phyloP scores from a whole-genome alignment of 2,888 invertebrate species.

The Acleris laterana region DNA sequence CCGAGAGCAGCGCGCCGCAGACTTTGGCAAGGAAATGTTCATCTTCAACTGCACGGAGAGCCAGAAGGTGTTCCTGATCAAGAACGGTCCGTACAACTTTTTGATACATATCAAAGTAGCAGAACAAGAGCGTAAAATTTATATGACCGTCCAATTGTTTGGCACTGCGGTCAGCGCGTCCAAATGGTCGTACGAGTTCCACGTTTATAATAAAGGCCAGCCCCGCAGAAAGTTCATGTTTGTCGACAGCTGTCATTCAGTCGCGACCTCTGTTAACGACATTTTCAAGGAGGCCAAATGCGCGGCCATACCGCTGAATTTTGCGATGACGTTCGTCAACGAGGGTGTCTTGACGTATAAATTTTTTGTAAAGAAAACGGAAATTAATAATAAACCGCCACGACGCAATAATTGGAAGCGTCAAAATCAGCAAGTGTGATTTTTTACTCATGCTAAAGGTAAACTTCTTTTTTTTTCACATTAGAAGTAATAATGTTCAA shows the following conservation, averaged over 20 bases:
- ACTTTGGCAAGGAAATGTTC: constrained; percentile 59
- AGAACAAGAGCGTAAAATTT: constrained; percentile 47
- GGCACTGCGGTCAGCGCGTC: constrained; percentile 60
- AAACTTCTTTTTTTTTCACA: too few species aligned
- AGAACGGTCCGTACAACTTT: constrained; percentile 57
- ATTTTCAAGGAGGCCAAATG: constrained; percentile 53
- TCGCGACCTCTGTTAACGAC: constrained; percentile 45
- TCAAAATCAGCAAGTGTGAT: not conserved
- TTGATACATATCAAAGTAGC: constrained; percentile 58
- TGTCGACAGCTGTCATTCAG: constrained; percentile 53
- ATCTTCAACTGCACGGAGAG: constrained; percentile 47
- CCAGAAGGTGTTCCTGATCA: constrained; percentile 51
- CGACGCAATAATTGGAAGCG: not conserved
- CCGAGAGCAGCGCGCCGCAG: constrained; percentile 48
- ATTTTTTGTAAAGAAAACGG: constrained; percentile 49
- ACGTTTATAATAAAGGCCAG: constrained; percentile 65
- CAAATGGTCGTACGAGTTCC: constrained; percentile 70
- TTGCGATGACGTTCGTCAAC: constrained; percentile 46
- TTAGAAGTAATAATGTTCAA: too few species aligned
- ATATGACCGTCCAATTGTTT: constrained; percentile 59
- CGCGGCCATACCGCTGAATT: constrained; percentile 50
- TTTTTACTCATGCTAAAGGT: too few species aligned
- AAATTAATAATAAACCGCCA: not conserved
- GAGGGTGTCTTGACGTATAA: constrained; percentile 50
- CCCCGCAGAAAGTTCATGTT: constrained; percentile 59